A percentile compares a stretch with the other conserved stretches of the same genome.
Evolutionary conservation across 2,113 vertebrate genomes (phyloP).

Genomic region (Picathartes gymnocephalus): DNA sequence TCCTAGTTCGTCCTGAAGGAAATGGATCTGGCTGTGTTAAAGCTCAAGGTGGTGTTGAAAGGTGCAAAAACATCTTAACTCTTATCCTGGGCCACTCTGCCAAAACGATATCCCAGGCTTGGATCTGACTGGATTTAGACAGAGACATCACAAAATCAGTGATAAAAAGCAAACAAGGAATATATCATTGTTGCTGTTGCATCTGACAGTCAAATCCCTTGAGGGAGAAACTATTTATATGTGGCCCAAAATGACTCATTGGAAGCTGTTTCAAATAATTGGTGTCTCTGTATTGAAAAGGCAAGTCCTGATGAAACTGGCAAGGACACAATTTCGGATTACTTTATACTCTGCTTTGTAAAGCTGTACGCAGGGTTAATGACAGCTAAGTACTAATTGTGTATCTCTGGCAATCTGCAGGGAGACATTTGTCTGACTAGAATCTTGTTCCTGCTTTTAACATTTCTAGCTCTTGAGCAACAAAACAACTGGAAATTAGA

Average conservation of each 20-base stretch:
- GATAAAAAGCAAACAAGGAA: not conserved
- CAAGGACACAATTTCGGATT: not conserved
- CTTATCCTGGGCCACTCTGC: not conserved
- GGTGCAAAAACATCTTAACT: not conserved
- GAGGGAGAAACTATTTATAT: conserved; percentile 14
- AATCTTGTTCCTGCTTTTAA: not conserved
- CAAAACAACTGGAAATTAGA: not conserved
- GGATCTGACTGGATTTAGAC: not conserved
- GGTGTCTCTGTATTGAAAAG: not conserved
- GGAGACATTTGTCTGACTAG: not conserved
- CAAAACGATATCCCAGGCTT: not conserved
- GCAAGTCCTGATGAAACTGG: not conserved
- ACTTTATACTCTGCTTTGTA: not conserved
- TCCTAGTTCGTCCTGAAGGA: not conserved
- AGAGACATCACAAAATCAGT: not conserved
- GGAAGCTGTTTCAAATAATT: conserved; percentile 9
- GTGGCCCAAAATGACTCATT: conserved; percentile 36
- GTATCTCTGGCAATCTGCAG: not conserved
- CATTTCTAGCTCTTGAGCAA: not conserved
- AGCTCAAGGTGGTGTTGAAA: not conserved
- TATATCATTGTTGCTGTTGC: not conserved
- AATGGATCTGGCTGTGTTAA: not conserved
- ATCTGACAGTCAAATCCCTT: not conserved
- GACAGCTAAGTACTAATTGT: conserved; percentile 10
- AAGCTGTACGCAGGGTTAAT: not conserved